Conservation (phyloP, 2,113 vertebrate genomes). For the Triplophysa tibetana region DNA sequence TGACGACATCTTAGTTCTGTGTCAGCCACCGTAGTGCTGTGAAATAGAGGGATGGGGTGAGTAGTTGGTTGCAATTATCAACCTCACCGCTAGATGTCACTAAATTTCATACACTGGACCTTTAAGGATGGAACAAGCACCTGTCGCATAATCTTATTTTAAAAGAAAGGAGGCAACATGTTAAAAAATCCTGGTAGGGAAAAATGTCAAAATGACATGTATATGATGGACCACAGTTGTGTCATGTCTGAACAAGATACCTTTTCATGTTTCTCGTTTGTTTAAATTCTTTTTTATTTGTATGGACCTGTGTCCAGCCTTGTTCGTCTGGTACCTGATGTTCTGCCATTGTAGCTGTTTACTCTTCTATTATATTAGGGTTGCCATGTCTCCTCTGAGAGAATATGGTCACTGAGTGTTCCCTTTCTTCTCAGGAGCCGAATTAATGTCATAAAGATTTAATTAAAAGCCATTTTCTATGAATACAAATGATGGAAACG, state of each 20-base stretch:
- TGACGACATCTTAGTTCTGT: too few species aligned
- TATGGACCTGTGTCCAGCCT: background rate
- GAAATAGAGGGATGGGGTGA: too few species aligned
- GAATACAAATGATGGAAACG: constrained; percentile 15
- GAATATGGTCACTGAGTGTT: constrained; percentile 25
- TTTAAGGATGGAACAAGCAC: too few species aligned
- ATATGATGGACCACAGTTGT: background rate
- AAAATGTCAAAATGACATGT: background rate
- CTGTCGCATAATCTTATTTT: too few species aligned
- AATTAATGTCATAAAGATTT: constrained; percentile 29
- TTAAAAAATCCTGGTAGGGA: background rate
- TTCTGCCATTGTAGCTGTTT: constrained; percentile 9
- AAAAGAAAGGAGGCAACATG: too few species aligned
- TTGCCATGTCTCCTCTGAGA: constrained; percentile 35
- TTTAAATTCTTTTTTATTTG: background rate
- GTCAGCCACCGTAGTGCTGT: too few species aligned
- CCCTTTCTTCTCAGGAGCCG: background rate
- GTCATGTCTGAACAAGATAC: background rate
- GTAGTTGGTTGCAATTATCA: too few species aligned
- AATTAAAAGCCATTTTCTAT: constrained; percentile 30
- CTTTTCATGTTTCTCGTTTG: background rate
- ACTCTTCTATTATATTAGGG: constrained; percentile 10
- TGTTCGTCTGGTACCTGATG: constrained; percentile 23
- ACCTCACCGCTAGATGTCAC: too few species aligned
- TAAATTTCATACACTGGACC: too few species aligned